Percentiles rank a stretch among this genome's conserved stretches.
Evolutionary conservation across 2,888 invertebrate species (phyloP).

Genomic region (Tribolium freemani): DNA sequence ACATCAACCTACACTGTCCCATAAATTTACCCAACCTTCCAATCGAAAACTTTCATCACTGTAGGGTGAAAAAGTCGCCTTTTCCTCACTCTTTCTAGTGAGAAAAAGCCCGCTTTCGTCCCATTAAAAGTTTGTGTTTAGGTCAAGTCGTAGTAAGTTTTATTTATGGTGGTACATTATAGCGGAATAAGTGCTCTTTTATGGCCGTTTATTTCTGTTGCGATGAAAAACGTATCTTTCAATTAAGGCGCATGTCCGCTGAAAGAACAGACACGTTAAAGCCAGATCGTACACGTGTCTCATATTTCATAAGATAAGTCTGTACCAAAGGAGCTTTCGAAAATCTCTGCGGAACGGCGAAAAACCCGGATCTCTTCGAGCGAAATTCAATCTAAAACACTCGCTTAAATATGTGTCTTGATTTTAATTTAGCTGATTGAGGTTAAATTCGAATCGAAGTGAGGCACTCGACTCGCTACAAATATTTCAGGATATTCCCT

Average conservation of each 20-base stretch:
- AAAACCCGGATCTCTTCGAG: neutral
- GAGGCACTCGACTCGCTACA: neutral
- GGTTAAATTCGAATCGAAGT: constrained; percentile 5
- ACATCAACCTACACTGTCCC: constrained; percentile 4
- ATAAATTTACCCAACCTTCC: neutral
- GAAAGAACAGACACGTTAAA: constrained; percentile 5
- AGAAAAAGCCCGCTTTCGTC: too few relatives aligned
- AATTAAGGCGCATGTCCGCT: constrained; percentile 7
- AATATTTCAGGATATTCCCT: constrained; percentile 11
- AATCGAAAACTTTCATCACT: neutral
- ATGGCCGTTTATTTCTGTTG: neutral
- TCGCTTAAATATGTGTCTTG: neutral
- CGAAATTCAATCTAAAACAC: neutral
- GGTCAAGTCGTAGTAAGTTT: too few relatives aligned
- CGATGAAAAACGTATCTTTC: constrained; percentile 1
- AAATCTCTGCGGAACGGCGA: neutral
- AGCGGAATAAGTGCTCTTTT: neutral
- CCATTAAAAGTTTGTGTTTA: too few relatives aligned
- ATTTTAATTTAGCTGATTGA: constrained; percentile 7
- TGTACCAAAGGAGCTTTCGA: constrained; percentile 3
- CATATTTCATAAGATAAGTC: constrained; percentile 17
- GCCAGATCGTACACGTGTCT: constrained; percentile 4
- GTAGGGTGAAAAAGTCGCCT: too few relatives aligned
- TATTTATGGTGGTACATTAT: neutral
- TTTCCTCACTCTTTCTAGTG: too few relatives aligned